A percentile compares a stretch with the other conserved stretches of the same genome.
Evolutionary conservation across 30 jellyfish, hydroid and myxozoan genomes (phyloP).

Genomic region (Turritopsis dohrnii): DNA sequence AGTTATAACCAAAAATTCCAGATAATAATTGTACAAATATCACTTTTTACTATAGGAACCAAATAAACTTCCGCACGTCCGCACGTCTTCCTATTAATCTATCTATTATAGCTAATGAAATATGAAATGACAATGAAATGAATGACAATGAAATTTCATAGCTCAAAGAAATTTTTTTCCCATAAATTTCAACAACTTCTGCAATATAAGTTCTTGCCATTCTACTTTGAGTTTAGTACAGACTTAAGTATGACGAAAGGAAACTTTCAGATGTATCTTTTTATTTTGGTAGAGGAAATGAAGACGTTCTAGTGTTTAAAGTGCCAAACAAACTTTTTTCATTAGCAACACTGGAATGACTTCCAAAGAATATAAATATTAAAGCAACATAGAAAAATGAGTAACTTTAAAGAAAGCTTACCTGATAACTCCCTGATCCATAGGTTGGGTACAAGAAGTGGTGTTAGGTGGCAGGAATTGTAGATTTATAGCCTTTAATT

Average conservation of each 20-base stretch:
- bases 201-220: not conserved
- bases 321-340: too few species aligned
- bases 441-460: slow-evolving; percentile 54
- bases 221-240: not conserved
- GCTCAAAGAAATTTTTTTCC: not conserved
- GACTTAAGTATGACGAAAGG: too few species aligned
- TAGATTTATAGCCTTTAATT: slow-evolving; percentile 45
- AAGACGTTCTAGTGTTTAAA: not conserved
- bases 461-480: slow-evolving; percentile 60
- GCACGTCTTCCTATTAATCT: too few species aligned
- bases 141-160: slow-evolving; percentile 15
- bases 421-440: slow-evolving; percentile 66
- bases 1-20: too few species aligned
- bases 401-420: not conserved
- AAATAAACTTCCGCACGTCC: too few species aligned
- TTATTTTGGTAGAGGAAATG: not conserved
- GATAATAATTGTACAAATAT: too few species aligned
- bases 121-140: too few species aligned
- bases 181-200: not conserved
- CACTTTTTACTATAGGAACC: too few species aligned
- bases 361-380: not conserved
- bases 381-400: not conserved
- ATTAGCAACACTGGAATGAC: too few species aligned
- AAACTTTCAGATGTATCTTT: not conserved
- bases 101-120: too few species aligned